These are phyloP conservation scores for Oncopodura yosiiana DNA, from an alignment of 1,140 invertebrate genomes.

Conservation along the genomic window DNA sequence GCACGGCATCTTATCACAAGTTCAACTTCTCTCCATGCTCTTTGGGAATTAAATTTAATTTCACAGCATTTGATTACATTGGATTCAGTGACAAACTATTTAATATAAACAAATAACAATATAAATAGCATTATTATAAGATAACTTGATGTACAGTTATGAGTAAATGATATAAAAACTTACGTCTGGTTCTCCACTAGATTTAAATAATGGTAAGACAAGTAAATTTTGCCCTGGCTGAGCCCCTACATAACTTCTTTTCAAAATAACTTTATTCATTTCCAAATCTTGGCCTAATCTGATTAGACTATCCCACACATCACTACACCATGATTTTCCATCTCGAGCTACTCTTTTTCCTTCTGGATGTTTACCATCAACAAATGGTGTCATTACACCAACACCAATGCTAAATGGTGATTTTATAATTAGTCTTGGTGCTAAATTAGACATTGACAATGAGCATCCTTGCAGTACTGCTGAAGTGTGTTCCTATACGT, in stretches of 20 bases:
- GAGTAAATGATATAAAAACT: constrained; percentile 4
- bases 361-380: constrained; percentile 23
- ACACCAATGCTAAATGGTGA: constrained; percentile 34
- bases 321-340: constrained; percentile 32
- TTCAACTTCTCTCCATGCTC: constrained; percentile 32
- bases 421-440: constrained; percentile 24
- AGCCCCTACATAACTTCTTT: constrained; percentile 33
- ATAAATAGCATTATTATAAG: neutral
- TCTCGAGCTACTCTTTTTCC: constrained; percentile 31
- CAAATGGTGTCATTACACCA: constrained; percentile 34
- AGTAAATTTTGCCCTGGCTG: constrained; percentile 33
- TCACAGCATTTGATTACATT: constrained; percentile 33
- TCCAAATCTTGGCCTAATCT: constrained; percentile 29
- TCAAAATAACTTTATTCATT: constrained; percentile 22
- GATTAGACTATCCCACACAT: constrained; percentile 31
- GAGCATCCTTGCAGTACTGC: constrained; percentile 26
- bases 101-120: constrained; percentile 7
- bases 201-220: constrained; percentile 32
- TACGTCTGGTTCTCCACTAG: constrained; percentile 26
- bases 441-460: constrained; percentile 24
- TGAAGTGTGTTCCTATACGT: constrained; percentile 18
- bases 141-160: neutral
- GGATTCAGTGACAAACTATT: constrained; percentile 29
- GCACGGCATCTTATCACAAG: constrained; percentile 24
- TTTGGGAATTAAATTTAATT: constrained; percentile 22